Evolutionary conservation across 1,140 invertebrate genomes (phyloP), one percentile per base, ranked within the genome.

Genomic region (Temnothorax longispinosus): DNA sequence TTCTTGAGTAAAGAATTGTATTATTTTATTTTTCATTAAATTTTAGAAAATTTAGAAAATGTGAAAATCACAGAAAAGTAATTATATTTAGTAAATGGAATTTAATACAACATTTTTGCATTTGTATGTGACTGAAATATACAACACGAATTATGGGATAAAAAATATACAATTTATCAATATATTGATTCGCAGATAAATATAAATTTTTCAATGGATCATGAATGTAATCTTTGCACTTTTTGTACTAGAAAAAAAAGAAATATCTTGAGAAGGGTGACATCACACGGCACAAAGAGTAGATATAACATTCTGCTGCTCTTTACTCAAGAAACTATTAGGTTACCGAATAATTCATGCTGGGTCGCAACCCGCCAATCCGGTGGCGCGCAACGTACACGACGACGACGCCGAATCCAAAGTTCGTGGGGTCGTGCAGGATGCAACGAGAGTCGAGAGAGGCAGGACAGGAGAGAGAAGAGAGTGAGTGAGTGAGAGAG

Each of bases 321-420:
- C 89, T 90, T 90, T 92, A 87, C 87, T 88, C 77, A 88, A 88
- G 81, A 91, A 92, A 90, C 91, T 92, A 89, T 92, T 91, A 91
- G 89, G 81, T 89, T 89, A 82, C 71, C 84, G 90, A 92, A 93
- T 92, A 90, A 93, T 92, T 89, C 91, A 91, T 92, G 89, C 78
- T 85, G 88, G 88, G 87, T 90, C 82, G 82, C 85, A 89, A 84
- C 86, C 87, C 85, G 78, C 87, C 91, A 92, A 92, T 90, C 86
- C 86, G 86, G 82, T 91, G 62, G 82, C 84, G 89, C 78, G 89
- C 52, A 86, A 32, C 52, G 65, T 76, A 67, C 65, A 91, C 82
- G 72, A 88, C 69, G 54, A 71, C 82, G 85, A 88, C 78, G 74
- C 78, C 80, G 85, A 91, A 84, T 87, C 85, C 81, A 81, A 88